These are phyloP conservation scores for Orchestia grillus DNA, from an alignment of 1,140 invertebrate genomes.

Conservation along the genomic window DNA sequence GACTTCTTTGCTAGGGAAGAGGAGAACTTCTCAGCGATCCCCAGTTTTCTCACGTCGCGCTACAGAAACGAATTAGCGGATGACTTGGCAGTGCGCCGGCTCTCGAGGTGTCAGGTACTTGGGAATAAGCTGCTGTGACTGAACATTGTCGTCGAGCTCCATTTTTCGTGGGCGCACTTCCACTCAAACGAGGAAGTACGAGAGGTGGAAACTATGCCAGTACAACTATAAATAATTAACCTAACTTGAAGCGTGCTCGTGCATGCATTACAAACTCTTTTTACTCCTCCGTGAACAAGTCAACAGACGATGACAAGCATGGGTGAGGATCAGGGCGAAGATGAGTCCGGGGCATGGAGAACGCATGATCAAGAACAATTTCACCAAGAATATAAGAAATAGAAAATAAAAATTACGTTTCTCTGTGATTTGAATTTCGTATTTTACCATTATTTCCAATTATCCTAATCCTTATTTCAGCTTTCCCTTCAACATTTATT, in stretches of 20 bases:
- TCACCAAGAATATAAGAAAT: not conserved
- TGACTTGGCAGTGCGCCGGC: not conserved
- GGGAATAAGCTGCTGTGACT: not conserved
- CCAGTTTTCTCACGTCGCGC: not conserved
- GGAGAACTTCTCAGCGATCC: too few species aligned
- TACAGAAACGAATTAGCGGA: not conserved
- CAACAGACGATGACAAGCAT: not conserved
- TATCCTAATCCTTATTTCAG: too few species aligned
- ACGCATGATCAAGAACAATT: not conserved
- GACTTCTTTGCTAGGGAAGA: too few species aligned
- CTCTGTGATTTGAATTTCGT: too few species aligned
- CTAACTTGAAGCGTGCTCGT: too few species aligned
- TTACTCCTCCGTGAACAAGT: too few species aligned
- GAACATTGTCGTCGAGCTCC: not conserved
- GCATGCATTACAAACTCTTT: too few species aligned
- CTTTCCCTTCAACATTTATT: too few species aligned
- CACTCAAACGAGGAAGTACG: not conserved
- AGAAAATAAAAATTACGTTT: not conserved
- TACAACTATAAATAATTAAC: too few species aligned
- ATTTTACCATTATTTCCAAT: too few species aligned
- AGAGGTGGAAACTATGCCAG: too few species aligned
- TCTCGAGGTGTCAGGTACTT: not conserved
- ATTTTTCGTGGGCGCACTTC: not conserved
- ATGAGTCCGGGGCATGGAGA: not conserved
- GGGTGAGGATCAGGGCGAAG: not conserved